Base-by-base conservation (phyloP, 2,888 invertebrate species). In the Euplexia lucipara region DNA sequence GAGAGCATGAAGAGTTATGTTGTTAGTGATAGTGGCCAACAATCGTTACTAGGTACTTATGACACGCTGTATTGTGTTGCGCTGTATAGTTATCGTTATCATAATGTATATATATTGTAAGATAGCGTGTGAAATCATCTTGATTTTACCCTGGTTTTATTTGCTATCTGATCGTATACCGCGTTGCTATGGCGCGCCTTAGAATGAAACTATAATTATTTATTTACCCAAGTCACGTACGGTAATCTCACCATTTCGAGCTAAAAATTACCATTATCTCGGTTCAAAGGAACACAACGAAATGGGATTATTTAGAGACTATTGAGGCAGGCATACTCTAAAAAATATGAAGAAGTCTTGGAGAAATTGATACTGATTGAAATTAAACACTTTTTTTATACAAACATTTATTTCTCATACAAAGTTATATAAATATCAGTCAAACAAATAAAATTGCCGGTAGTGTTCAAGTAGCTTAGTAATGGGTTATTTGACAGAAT, bases 21-120 rank as follows among this genome's bases (percentile, higher is more conserved):
- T 48, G 41, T 53, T 60, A 45, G 45, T 32, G 62, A 70, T 70
- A 71, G 26, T 41, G 41, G 42, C 56, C 32, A n/a, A 69, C 57
- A 47, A 54, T 58, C 32, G 34, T n/a, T 16, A 10, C 53, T 44
- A n/a, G n/a, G n/a, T n/a, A 66, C 67, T 64, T 59, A 34, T 59
- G 41, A 45, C 47, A 30, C 18, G 18, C 9, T 20, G 35, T 57
- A 30, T 37, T 53, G 39, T 51, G 49, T 35, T 32, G 32, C 22
- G 39, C n/a, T n/a, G n/a, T 54, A 41, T 26, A 42, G 49, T 56
- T 59, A 39, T 32, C 37, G 18, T 53, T 68, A 67, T 66, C 44
- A 47, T 16, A 48, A 48, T 51, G 30, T 30, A 16, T 30, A 39
- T 30, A 16, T 30, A 39, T 49, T 32, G 16, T 53, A n/a, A 59